phyloP scores from a whole-genome alignment of 2,888 invertebrate species.

The Siphlonurus alternatus region DNA sequence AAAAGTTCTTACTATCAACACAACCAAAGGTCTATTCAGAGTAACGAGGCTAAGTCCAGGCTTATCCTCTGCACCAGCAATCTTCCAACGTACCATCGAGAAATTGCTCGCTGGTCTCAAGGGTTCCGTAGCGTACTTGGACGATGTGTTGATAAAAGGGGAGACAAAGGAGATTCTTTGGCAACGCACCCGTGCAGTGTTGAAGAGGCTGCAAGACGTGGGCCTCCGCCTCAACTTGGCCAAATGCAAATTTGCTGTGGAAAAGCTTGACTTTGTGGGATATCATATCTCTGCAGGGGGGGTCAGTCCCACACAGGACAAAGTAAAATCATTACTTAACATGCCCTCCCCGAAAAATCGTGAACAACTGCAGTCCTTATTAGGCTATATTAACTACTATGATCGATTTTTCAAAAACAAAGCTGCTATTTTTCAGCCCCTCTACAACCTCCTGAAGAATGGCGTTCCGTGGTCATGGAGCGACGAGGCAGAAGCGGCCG shows the following conservation, averaged over 20 bases:
- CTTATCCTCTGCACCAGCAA: constrained; percentile 10
- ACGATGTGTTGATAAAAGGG: not conserved
- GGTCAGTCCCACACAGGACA: too few species aligned
- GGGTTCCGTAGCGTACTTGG: not conserved
- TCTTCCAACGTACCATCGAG: constrained; percentile 8
- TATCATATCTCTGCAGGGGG: too few species aligned
- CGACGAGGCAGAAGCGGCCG: not conserved
- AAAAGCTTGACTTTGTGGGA: not conserved
- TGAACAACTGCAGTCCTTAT: too few species aligned
- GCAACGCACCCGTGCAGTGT: not conserved
- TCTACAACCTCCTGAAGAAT: too few species aligned
- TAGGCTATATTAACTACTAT: too few species aligned
- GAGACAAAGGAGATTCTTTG: not conserved
- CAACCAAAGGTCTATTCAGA: constrained; percentile 3
- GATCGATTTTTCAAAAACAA: too few species aligned
- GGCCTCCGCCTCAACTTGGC: not conserved
- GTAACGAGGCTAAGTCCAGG: constrained; percentile 9
- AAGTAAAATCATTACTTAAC: too few species aligned
- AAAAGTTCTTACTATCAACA: too few species aligned
- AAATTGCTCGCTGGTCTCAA: not conserved
- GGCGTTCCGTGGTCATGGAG: too few species aligned
- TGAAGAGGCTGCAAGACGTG: not conserved
- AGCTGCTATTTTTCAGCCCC: too few species aligned
- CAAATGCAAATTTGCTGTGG: not conserved
- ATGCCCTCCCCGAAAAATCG: too few species aligned